Percentiles rank a stretch among this genome's conserved stretches.
Evolutionary conservation across 2,888 invertebrate genomes (phyloP).

Genomic region (Drosophila lacicola): DNA sequence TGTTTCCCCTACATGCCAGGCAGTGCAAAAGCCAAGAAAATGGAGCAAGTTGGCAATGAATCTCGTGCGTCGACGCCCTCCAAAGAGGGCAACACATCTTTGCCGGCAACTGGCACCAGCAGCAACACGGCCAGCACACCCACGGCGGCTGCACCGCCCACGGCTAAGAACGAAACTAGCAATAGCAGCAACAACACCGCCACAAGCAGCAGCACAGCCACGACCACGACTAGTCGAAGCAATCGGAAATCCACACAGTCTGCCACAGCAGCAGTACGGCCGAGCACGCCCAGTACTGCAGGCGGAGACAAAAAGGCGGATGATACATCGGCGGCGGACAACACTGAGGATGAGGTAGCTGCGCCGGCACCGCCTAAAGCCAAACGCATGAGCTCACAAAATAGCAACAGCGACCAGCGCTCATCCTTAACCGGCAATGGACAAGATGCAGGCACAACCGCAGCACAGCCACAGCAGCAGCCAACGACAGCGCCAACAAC

Average conservation of each 20-base stretch:
- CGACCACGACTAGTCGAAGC: conserved; percentile 53
- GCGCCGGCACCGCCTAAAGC: conserved; percentile 50
- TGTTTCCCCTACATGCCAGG: conserved; percentile 53
- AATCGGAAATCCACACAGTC: conserved; percentile 62
- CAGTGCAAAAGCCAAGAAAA: conserved; percentile 83
- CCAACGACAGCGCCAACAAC: conserved; percentile 17
- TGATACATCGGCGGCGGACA: conserved; percentile 55
- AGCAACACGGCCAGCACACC: conserved; percentile 47
- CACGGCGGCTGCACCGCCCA: conserved; percentile 44
- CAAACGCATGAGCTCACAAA: conserved; percentile 62
- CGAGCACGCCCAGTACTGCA: conserved; percentile 46
- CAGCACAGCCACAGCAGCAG: conserved; percentile 8
- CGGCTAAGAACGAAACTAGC: conserved; percentile 75
- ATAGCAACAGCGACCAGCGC: conserved; percentile 46
- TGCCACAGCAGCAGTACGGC: conserved; percentile 39
- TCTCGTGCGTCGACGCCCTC: conserved; percentile 89
- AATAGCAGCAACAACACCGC: conserved; percentile 46
- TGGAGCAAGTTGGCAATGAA: conserved; percentile 82
- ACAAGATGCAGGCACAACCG: conserved; percentile 16
- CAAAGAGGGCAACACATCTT: conserved; percentile 84
- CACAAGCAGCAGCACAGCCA: conserved; percentile 36
- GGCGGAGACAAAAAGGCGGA: conserved; percentile 66
- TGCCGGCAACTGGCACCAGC: conserved; percentile 25
- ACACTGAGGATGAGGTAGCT: conserved; percentile 62
- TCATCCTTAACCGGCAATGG: conserved; percentile 46